Conservation (phyloP, 1,140 invertebrate species). For the Cydia splendana region DNA sequence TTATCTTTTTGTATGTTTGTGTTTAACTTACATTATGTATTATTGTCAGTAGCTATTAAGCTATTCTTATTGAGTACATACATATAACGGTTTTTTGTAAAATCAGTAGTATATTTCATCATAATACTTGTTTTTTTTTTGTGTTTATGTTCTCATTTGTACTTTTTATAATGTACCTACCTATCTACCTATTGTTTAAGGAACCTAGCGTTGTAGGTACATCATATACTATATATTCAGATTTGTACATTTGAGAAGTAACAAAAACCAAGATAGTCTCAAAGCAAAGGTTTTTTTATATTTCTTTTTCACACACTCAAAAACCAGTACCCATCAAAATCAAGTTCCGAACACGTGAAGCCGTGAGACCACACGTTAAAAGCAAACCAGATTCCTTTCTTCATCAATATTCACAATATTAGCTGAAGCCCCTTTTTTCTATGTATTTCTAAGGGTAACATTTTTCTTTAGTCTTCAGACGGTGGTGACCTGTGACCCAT, state of each 20-base stretch:
- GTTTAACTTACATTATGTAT: neutral
- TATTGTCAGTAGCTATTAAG: too few relatives aligned
- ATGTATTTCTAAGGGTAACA: constrained; percentile 56
- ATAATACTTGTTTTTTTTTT: too few relatives aligned
- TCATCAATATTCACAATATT: constrained; percentile 80
- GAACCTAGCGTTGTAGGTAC: too few relatives aligned
- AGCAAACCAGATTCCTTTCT: constrained; percentile 74
- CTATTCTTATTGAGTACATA: too few relatives aligned
- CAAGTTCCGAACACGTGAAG: constrained; percentile 60
- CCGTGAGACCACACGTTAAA: constrained; percentile 73
- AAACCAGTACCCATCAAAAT: constrained; percentile 43
- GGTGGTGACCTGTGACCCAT: constrained; percentile 69
- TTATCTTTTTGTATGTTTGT: neutral
- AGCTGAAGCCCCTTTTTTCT: constrained; percentile 71
- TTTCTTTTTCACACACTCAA: constrained; percentile 32
- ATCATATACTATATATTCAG: neutral
- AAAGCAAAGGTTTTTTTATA: constrained; percentile 40
- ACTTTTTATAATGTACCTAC: too few relatives aligned
- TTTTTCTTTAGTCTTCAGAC: constrained; percentile 74
- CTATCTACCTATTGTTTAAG: too few relatives aligned
- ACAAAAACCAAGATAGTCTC: neutral
- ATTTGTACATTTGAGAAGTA: neutral
- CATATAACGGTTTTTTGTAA: too few relatives aligned
- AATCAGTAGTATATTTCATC: too few relatives aligned
- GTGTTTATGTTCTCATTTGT: too few relatives aligned